A percentile compares a stretch with the other conserved stretches of the same genome.
These are phyloP conservation scores for Brachionichthys hirsutus DNA, from an alignment of 2,113 vertebrate species.

Conservation along the genomic window DNA sequence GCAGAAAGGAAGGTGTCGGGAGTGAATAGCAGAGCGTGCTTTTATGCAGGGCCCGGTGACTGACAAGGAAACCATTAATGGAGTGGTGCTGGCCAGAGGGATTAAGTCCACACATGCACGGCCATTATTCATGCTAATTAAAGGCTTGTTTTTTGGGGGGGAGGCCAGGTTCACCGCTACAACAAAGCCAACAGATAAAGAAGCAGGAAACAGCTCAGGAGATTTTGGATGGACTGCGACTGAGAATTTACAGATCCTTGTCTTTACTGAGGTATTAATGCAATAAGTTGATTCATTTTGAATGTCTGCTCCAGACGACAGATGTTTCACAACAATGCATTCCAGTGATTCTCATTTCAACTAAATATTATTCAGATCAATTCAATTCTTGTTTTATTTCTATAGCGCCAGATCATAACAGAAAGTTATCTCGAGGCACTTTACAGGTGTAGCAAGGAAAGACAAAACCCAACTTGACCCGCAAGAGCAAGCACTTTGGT, in stretches of 20 bases:
- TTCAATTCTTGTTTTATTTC: too few relatives aligned
- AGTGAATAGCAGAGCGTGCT: conserved; percentile 75
- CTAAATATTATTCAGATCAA: too few relatives aligned
- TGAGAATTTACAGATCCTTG: not conserved
- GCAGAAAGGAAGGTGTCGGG: conserved; percentile 63
- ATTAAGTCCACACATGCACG: conserved; percentile 79
- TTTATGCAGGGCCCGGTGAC: conserved; percentile 74
- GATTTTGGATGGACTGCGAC: conserved; percentile 33
- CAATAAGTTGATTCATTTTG: too few relatives aligned
- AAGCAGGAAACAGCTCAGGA: conserved; percentile 71
- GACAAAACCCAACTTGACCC: too few relatives aligned
- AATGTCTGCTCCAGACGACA: too few relatives aligned
- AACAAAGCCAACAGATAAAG: conserved; percentile 73
- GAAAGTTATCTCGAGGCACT: too few relatives aligned
- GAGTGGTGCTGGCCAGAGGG: conserved; percentile 70
- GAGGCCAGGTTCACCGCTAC: conserved; percentile 72
- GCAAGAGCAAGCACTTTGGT: too few relatives aligned
- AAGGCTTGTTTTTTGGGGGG: conserved; percentile 59
- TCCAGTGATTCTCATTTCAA: too few relatives aligned
- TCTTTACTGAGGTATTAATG: not conserved
- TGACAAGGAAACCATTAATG: conserved; percentile 82
- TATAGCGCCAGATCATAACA: too few relatives aligned
- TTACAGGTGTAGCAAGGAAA: too few relatives aligned
- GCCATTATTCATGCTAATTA: conserved; percentile 83
- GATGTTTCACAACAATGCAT: too few relatives aligned